A percentile compares a stretch with the other conserved stretches of the same genome.
These are phyloP conservation scores for Tauraco erythrolophus DNA, from an alignment of 2,113 vertebrate species.

Conservation along the genomic window DNA sequence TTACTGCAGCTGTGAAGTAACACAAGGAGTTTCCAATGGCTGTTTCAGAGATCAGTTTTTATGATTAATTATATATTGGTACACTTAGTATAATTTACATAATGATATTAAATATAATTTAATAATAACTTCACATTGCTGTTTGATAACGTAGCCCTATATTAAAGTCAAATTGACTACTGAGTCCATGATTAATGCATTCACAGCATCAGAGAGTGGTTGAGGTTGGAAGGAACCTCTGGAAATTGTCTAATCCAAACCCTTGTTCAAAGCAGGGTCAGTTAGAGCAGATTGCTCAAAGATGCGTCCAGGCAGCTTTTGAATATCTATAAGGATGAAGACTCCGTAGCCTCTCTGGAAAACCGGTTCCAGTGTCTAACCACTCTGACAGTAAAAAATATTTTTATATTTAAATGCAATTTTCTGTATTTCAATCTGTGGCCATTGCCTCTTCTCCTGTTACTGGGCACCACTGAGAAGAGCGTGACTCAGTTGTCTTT, in stretches of 20 bases:
- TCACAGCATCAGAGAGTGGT: background rate
- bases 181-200: background rate
- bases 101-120: background rate
- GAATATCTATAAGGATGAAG: background rate
- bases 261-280: background rate
- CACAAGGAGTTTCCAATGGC: background rate
- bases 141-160: background rate
- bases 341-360: background rate
- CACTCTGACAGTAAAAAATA: background rate
- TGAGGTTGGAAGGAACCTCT: background rate
- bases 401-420: background rate
- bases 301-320: background rate
- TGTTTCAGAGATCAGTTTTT: constrained; percentile 3
- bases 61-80: background rate
- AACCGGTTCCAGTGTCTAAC: background rate
- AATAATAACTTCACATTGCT: background rate
- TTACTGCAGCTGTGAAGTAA: background rate
- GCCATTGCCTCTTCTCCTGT: no score
- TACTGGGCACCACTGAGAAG: background rate
- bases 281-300: background rate
- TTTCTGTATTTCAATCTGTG: no score
- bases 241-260: background rate
- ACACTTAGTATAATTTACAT: background rate
- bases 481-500: background rate
- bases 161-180: background rate